These are phyloP conservation scores for Actenoides lindsayi DNA, from an alignment of 2,113 vertebrate genomes.

Conservation along the genomic window DNA sequence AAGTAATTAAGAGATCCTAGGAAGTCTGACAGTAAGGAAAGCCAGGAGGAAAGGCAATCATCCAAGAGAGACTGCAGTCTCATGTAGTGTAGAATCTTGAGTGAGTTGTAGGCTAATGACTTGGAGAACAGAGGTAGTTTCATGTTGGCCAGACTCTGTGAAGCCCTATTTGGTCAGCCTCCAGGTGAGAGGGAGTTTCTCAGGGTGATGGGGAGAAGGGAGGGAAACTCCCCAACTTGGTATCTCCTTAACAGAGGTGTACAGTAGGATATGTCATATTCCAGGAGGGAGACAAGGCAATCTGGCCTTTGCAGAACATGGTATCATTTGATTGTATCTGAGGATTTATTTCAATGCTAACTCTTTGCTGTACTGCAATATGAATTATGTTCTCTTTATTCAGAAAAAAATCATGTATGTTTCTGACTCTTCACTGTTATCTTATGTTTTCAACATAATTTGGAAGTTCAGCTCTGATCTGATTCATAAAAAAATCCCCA, in stretches of 20 bases:
- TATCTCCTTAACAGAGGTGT: neutral
- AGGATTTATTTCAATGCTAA: neutral
- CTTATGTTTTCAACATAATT: neutral
- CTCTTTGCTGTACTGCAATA: neutral
- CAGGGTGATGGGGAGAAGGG: neutral
- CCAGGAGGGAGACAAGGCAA: neutral
- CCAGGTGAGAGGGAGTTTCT: neutral
- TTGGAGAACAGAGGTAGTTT: neutral
- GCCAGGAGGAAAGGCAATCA: neutral
- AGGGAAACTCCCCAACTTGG: neutral
- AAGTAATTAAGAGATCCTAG: neutral
- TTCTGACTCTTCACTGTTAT: neutral
- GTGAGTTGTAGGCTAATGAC: neutral
- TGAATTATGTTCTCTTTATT: neutral
- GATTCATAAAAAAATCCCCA: neutral
- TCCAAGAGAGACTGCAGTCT: neutral
- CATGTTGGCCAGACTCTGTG: neutral
- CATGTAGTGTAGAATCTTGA: fast-evolving
- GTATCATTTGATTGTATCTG: neutral
- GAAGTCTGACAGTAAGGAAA: neutral
- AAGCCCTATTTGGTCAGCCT: neutral
- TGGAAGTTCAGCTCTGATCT: neutral
- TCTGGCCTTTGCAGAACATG: neutral
- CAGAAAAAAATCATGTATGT: neutral
- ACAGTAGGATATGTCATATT: neutral